These are phyloP conservation scores for Lethrus apterus DNA, from an alignment of 1,140 invertebrate genomes.

Conservation along the genomic window DNA sequence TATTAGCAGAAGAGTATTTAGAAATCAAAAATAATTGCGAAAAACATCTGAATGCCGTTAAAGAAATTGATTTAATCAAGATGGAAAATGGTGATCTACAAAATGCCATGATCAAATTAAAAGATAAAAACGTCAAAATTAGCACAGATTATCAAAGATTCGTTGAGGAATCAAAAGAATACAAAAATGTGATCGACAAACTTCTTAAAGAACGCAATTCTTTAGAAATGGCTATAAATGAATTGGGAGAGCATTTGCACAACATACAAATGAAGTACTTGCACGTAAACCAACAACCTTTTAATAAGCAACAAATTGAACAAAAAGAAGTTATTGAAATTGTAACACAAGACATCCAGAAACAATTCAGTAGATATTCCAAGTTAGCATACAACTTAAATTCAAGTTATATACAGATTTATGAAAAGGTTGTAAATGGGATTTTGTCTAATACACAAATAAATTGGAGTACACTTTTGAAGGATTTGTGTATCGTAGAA, in stretches of 20 bases:
- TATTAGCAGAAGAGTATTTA: neutral
- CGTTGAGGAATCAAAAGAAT: neutral
- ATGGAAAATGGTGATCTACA: constrained; percentile 5
- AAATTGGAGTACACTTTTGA: constrained; percentile 10
- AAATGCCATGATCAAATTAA: constrained; percentile 3
- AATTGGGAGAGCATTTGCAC: constrained; percentile 12
- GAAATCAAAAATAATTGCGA: neutral
- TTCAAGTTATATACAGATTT: constrained; percentile 14
- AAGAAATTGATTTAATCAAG: neutral
- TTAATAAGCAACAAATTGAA: constrained; percentile 10
- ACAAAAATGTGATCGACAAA: constrained; percentile 14
- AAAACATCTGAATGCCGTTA: too few species aligned
- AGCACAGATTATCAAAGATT: constrained; percentile 7
- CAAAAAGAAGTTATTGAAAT: constrained; percentile 22
- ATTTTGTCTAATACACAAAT: constrained; percentile 16
- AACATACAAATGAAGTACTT: constrained; percentile 16
- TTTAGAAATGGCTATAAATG: constrained; percentile 16
- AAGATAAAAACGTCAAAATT: constrained; percentile 3
- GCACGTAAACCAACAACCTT: constrained; percentile 9
- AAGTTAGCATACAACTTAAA: constrained; percentile 22
- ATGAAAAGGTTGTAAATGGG: constrained; percentile 17
- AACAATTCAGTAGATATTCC: constrained; percentile 23
- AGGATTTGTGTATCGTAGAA: constrained; percentile 18
- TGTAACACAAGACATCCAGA: constrained; percentile 24
- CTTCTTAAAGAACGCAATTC: constrained; percentile 19